Evolutionary conservation across 2,888 invertebrate genomes (phyloP).

Genomic region (Ophion obscuratus): DNA sequence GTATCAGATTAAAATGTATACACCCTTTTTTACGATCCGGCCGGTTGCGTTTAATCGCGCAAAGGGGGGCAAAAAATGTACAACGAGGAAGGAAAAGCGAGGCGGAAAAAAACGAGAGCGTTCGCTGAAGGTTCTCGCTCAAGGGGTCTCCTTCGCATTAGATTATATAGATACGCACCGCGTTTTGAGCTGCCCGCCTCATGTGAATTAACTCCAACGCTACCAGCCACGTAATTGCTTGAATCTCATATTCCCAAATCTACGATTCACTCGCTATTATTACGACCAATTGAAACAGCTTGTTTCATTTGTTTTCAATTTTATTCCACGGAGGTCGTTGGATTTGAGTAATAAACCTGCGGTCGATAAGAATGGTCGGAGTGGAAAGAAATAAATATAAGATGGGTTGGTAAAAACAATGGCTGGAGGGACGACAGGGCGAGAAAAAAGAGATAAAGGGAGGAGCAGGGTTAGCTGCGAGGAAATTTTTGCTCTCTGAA

Average conservation of each 20-base stretch:
- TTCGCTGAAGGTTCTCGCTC: neutral
- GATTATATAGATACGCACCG: neutral
- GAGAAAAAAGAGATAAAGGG: neutral
- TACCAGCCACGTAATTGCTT: neutral
- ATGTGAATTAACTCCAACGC: neutral
- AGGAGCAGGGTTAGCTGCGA: neutral
- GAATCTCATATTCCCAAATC: neutral
- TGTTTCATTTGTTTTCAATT: neutral
- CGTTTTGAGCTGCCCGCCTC: neutral
- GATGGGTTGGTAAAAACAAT: slow-evolving; percentile 43
- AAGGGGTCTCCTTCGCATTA: too few relatives aligned
- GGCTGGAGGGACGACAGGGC: neutral
- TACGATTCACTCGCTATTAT: neutral
- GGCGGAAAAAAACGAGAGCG: neutral
- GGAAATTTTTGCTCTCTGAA: slow-evolving; percentile 38
- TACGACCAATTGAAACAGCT: neutral
- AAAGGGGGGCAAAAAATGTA: neutral
- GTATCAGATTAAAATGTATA: neutral
- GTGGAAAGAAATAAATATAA: neutral
- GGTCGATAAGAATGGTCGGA: neutral
- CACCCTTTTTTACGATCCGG: neutral
- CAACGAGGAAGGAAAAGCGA: neutral
- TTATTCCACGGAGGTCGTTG: neutral
- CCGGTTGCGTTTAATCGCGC: neutral
- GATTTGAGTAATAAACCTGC: neutral